These are phyloP conservation scores for Palythoa grandiflora DNA, from an alignment of 92 coral and sea anemone genomes.

Conservation along the genomic window DNA sequence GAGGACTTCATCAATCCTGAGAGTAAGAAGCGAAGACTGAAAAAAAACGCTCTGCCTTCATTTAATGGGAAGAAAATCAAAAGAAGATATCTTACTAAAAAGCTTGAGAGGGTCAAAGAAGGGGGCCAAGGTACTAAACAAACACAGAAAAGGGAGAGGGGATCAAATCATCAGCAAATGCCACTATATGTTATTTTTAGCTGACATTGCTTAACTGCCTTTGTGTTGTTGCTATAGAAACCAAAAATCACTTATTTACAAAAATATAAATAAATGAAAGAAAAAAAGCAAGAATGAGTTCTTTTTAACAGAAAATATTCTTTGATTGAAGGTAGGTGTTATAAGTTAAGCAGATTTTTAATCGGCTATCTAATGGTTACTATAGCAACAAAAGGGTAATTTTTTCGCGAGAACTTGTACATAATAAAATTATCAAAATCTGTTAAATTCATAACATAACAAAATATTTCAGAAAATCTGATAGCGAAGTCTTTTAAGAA, in stretches of 20 bases:
- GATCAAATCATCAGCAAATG: no score
- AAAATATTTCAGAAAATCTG: slow-evolving; percentile 10
- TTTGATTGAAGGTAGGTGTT: not conserved
- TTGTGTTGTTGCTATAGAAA: slow-evolving; percentile 26
- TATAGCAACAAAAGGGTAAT: slow-evolving; percentile 22
- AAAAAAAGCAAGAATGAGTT: not conserved
- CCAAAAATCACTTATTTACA: slow-evolving; percentile 6
- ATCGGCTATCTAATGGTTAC: not conserved
- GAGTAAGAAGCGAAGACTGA: no score
- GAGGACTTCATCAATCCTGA: no score
- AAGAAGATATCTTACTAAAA: no score
- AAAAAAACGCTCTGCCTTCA: no score
- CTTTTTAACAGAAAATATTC: slow-evolving; percentile 8
- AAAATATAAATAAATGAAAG: slow-evolving; percentile 12
- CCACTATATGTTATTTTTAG: slow-evolving; percentile 12
- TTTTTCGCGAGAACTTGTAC: not conserved
- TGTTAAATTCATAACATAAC: slow-evolving; percentile 21
- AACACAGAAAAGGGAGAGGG: no score
- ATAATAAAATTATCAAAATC: slow-evolving; percentile 2
- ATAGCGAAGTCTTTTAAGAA: slow-evolving; percentile 7
- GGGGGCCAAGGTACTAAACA: no score
- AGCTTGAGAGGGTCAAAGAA: no score
- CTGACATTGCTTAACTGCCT: slow-evolving; percentile 20
- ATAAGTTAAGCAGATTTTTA: slow-evolving; percentile 21
- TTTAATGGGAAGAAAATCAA: no score